A percentile compares a stretch with the other conserved stretches of the same genome.
Conservation (phyloP, 2,797 vertebrate genomes). For the Alectoris magna region DNA sequence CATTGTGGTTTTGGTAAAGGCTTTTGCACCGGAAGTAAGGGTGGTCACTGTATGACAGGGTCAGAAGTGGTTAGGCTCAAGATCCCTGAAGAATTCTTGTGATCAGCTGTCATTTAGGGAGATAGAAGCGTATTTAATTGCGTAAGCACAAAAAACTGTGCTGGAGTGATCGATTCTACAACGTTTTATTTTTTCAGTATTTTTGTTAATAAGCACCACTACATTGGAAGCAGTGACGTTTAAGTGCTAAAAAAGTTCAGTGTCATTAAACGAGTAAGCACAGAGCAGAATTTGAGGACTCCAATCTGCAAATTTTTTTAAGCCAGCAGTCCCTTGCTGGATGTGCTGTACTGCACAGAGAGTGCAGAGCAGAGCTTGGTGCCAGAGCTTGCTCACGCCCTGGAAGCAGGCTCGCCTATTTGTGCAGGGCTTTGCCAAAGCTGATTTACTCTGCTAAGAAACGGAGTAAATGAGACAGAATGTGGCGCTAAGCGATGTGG, state of each 20-base stretch:
- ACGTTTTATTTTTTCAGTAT: not conserved
- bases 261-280: not conserved
- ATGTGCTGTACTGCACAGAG: not conserved
- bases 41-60: not conserved
- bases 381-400: constrained; percentile 26
- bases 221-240: not conserved
- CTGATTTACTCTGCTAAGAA: constrained; percentile 49
- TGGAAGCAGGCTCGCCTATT: constrained; percentile 15
- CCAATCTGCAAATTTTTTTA: not conserved
- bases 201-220: not conserved
- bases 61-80: not conserved
- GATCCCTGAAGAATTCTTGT: not conserved
- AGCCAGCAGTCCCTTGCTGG: not conserved
- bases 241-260: not conserved
- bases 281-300: not conserved
- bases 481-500: constrained; percentile 11
- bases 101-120: not conserved
- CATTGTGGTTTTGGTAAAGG: not conserved
- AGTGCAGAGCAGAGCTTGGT: not conserved
- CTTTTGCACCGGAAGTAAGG: not conserved
- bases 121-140: not conserved
- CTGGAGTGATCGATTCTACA: not conserved
- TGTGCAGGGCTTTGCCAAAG: constrained; percentile 51
- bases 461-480: constrained; percentile 23
- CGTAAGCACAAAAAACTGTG: not conserved